Conservation (phyloP, 2,113 vertebrate genomes). For the Mesoclemmys tuberculata region DNA sequence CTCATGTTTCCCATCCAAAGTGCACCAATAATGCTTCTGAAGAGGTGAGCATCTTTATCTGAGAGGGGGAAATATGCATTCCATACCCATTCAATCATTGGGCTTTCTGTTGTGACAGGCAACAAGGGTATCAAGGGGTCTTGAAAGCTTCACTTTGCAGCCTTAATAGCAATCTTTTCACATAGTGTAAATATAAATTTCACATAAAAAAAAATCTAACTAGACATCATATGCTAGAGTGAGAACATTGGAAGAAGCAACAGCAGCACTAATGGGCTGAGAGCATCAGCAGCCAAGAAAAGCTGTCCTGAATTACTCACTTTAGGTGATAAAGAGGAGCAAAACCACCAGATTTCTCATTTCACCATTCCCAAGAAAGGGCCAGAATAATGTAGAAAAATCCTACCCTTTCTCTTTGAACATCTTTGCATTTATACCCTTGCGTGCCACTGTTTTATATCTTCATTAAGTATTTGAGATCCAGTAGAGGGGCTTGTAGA, state of each 20-base stretch:
- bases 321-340: constrained; percentile 1
- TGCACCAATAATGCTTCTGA: accelerated
- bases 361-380: background rate
- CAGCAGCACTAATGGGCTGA: constrained; percentile 29
- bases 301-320: background rate
- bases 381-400: too few species aligned
- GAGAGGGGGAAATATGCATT: background rate
- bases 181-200: background rate
- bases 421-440: background rate
- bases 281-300: constrained; percentile 5
- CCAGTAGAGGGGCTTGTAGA: background rate
- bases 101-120: background rate
- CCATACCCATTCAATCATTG: background rate
- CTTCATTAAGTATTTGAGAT: constrained; percentile 19
- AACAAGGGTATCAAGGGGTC: background rate
- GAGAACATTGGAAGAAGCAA: background rate
- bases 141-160: background rate
- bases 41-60: background rate
- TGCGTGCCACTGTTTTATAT: background rate
- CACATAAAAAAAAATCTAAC: background rate
- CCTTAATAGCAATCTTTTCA: background rate
- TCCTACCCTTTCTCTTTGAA: too few species aligned
- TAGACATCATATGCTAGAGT: background rate
- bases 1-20: constrained; percentile 3
- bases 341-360: background rate